These are phyloP conservation scores for Phoxinus phoxinus DNA, from an alignment of 2,113 vertebrate genomes.

Conservation along the genomic window DNA sequence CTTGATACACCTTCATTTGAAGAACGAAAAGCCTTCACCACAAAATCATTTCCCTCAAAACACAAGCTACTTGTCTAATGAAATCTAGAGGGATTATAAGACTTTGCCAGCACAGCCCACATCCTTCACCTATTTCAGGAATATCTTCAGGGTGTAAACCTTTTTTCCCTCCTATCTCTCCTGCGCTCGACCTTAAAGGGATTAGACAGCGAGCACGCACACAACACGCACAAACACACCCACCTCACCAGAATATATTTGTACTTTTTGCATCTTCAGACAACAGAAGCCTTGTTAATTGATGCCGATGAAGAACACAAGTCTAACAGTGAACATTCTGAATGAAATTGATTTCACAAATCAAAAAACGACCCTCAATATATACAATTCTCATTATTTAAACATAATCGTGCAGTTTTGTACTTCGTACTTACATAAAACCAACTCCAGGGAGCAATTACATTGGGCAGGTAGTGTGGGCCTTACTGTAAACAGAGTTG, in stretches of 20 bases:
- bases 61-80: slow-evolving; percentile 63
- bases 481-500: too few relatives aligned
- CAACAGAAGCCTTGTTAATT: slow-evolving; percentile 23
- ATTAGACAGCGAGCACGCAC: slow-evolving; percentile 67
- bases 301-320: slow-evolving; percentile 14
- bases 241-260: slow-evolving; percentile 21
- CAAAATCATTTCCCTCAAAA: slow-evolving; percentile 59
- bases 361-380: background rate
- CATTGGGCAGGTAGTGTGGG: background rate
- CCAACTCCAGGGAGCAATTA: slow-evolving; percentile 15
- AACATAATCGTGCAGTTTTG: slow-evolving; percentile 11
- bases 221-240: slow-evolving; percentile 54
- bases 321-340: background rate
- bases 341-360: background rate
- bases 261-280: slow-evolving; percentile 33
- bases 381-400: background rate
- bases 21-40: slow-evolving; percentile 53
- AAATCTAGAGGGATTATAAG: slow-evolving; percentile 72
- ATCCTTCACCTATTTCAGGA: slow-evolving; percentile 66
- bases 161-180: slow-evolving; percentile 62
- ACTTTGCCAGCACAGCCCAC: slow-evolving; percentile 63
- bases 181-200: slow-evolving; percentile 65
- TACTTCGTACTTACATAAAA: slow-evolving; percentile 21
- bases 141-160: slow-evolving; percentile 61
- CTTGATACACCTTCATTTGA: slow-evolving; percentile 62